Conservation (phyloP, 2,797 vertebrate genomes). For the Propithecus perrieri region DNA sequence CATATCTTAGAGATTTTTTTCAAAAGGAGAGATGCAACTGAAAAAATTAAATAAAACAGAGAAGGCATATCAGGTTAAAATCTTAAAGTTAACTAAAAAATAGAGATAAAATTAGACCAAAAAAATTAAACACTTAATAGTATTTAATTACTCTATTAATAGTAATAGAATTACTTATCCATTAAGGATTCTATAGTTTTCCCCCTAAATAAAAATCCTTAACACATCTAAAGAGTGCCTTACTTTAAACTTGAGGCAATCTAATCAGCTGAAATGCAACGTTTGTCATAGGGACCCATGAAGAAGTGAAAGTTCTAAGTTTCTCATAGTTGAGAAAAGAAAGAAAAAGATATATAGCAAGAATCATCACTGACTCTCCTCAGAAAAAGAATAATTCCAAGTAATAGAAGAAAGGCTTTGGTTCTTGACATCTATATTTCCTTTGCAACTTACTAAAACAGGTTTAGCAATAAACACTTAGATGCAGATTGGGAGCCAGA, state of each 20-base stretch:
- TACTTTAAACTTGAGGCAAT: neutral
- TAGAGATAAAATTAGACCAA: neutral
- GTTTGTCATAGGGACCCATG: neutral
- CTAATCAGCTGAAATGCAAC: neutral
- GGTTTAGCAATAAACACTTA: slow-evolving; percentile 28
- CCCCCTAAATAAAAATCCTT: slow-evolving; percentile 21
- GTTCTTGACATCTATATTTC: neutral
- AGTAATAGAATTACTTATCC: neutral
- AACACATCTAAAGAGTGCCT: neutral
- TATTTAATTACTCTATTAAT: neutral
- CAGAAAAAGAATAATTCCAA: slow-evolving; percentile 17
- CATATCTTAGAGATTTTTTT: neutral
- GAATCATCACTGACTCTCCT: neutral
- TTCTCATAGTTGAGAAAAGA: neutral
- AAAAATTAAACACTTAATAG: neutral
- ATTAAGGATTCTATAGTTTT: neutral
- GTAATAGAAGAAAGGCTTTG: neutral
- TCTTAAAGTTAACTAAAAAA: slow-evolving; percentile 34
- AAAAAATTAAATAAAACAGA: slow-evolving; percentile 48
- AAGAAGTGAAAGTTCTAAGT: slow-evolving; percentile 12
- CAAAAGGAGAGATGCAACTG: slow-evolving; percentile 35
- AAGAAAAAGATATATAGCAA: neutral
- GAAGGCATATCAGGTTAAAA: neutral
- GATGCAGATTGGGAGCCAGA: neutral
- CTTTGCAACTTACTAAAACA: neutral